Conservation (phyloP, 1,140 invertebrate species). For the Glossosoma conforme region DNA sequence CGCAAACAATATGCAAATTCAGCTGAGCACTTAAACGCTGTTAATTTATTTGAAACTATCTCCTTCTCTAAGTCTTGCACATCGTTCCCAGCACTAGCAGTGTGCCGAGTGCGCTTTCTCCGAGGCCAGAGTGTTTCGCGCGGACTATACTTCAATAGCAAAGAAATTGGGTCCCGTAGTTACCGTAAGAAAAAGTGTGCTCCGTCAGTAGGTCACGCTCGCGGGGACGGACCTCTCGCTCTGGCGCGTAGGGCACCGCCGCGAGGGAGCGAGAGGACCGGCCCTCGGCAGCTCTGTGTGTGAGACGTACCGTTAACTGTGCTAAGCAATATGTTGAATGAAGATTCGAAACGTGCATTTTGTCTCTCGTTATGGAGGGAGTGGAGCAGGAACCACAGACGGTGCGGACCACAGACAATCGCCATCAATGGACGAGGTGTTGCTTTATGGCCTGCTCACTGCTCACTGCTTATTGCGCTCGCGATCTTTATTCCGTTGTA, state of each 20-base stretch:
- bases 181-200: slow-evolving; percentile 44
- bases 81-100: no score
- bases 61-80: no score
- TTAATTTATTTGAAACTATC: no score
- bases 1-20: no score
- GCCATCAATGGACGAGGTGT: no score
- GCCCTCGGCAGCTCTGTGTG: slow-evolving; percentile 26
- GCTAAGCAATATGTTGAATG: slow-evolving; percentile 22
- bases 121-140: background rate
- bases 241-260: slow-evolving; percentile 12
- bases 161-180: slow-evolving; percentile 47
- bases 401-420: no score
- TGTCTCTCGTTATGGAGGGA: no score
- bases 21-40: no score
- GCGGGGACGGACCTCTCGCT: slow-evolving; percentile 39
- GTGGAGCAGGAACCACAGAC: no score
- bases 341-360: slow-evolving; percentile 24
- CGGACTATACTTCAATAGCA: slow-evolving; percentile 17
- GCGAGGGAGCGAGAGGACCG: slow-evolving; percentile 31
- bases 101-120: background rate
- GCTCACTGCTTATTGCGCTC: no score
- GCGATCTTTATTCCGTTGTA: no score
- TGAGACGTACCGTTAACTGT: slow-evolving; percentile 35
- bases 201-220: slow-evolving; percentile 50
- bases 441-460: no score